Evolutionary conservation across 1,140 invertebrate species (phyloP).

Genomic region (Drosophila aff.): DNA sequence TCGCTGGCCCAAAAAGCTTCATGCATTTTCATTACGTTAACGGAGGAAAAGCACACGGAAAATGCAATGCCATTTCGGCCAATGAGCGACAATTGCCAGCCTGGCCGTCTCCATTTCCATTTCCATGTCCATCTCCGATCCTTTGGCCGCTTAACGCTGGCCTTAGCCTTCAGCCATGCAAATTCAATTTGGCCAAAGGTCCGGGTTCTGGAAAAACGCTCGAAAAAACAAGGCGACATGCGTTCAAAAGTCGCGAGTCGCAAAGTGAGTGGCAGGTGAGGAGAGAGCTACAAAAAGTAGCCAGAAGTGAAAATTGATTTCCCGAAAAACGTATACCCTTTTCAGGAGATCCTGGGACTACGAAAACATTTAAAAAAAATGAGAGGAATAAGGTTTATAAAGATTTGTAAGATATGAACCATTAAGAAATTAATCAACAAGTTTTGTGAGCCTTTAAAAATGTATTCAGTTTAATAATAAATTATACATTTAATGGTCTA

Average conservation of each 20-base stretch:
- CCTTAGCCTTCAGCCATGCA: slow-evolving; percentile 72
- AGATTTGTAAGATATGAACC: too few species aligned
- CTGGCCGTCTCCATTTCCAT: slow-evolving; percentile 5
- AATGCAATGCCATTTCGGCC: slow-evolving; percentile 49
- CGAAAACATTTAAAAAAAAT: background rate
- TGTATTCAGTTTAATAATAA: too few species aligned
- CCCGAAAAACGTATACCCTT: slow-evolving; percentile 5
- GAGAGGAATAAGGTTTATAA: background rate
- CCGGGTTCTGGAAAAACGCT: slow-evolving; percentile 39
- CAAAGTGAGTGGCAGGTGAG: slow-evolving; percentile 64
- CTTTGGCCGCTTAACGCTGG: slow-evolving; percentile 48
- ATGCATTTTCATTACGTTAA: slow-evolving; percentile 73
- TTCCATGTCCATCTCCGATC: slow-evolving; percentile 18
- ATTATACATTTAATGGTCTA: background rate
- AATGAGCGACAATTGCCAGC: slow-evolving; percentile 69
- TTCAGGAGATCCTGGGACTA: background rate
- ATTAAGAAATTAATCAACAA: too few species aligned
- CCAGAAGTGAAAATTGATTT: background rate
- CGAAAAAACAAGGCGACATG: slow-evolving; percentile 58
- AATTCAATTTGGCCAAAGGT: slow-evolving; percentile 72
- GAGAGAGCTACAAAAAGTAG: slow-evolving; percentile 19
- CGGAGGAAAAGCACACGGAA: slow-evolving; percentile 45
- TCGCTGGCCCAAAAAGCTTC: slow-evolving; percentile 18
- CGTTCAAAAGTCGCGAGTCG: slow-evolving; percentile 70
- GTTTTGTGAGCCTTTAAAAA: too few species aligned